Percentiles rank a stretch among this genome's conserved stretches.
These are phyloP conservation scores for Meriones unguiculatus DNA, from an alignment of 2,113 vertebrate species.

Conservation along the genomic window DNA sequence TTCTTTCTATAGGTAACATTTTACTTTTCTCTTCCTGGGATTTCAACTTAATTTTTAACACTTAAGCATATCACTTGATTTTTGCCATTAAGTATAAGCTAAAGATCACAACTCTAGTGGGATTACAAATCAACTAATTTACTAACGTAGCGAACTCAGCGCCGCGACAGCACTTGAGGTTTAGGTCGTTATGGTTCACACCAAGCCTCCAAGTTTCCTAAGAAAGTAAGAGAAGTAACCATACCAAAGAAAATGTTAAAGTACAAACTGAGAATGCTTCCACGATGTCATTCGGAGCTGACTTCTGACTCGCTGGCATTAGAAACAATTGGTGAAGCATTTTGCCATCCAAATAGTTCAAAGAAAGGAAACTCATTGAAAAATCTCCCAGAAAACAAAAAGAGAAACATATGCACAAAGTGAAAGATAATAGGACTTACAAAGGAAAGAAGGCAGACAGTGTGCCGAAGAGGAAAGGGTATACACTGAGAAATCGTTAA, in stretches of 20 bases:
- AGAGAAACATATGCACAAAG: background rate
- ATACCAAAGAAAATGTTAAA: background rate
- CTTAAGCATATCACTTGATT: constrained; percentile 7
- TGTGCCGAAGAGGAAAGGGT: background rate
- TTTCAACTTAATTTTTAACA: background rate
- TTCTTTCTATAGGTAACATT: constrained; percentile 20
- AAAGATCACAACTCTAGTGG: background rate
- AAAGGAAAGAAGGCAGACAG: background rate
- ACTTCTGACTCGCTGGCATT: background rate
- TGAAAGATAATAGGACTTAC: background rate
- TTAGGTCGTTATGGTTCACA: background rate
- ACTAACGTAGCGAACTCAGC: background rate
- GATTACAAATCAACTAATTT: background rate
- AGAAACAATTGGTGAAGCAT: background rate
- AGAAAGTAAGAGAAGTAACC: background rate
- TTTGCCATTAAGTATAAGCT: constrained; percentile 10
- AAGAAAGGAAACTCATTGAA: background rate
- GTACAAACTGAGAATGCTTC: background rate
- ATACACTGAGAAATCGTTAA: constrained; percentile 21
- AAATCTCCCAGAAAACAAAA: background rate
- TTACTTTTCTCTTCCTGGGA: background rate
- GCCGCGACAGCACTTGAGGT: background rate
- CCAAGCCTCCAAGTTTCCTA: background rate
- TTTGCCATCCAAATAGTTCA: background rate
- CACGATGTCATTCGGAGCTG: background rate